Base-by-base conservation (phyloP, 1,140 invertebrate species). In the Pectinophora gossypiella region DNA sequence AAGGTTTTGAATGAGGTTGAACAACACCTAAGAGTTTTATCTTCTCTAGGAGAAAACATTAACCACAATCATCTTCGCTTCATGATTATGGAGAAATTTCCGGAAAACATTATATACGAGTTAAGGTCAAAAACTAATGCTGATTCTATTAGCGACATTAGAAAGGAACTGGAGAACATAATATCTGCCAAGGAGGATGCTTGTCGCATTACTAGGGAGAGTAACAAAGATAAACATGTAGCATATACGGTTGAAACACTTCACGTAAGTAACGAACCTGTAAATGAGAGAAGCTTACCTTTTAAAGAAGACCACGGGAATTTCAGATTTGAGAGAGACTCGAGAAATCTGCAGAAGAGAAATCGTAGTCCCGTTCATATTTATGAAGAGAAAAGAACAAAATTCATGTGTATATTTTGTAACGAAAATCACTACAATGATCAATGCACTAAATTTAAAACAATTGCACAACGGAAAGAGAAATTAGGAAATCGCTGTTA, bases 61-160 rank as follows among this genome's bases (percentile, higher is more conserved):
- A 40, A 42, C 15, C 40, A 40, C 7, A 51, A 43, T 21, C 15
- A 51, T 19, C 21, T 43, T 9, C 18, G 49, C 9, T 19, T 23
- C 12, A 1, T 51, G 12, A 42, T 51, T 19, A 13, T 51, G 19
- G 23, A 51, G 12, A 51, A 51, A 20, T 51, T 42, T n/a, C 49
- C 27, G 2, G 49, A 51, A 21, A 21, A 51, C 2, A 3, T 51
- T 10, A 43, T 51, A 7, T 51, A 51, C 12, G 36, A 51, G 22
- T n/a, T 49, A 16, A 48, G 36, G 20, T 10, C 36, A 6, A 49
- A 35, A 35, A 16, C 32, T 13, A 22, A 48, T 10, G 10, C 23
- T 1, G 46, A 48, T 2, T 23, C 6, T 7, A 32, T 9, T 12
- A n/a, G n/a, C 9, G 27, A 32, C 9, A 32, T 32, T 12, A 32